Evolutionary conservation across 2,797 vertebrate species (phyloP).

Genomic region (Karalla daura): DNA sequence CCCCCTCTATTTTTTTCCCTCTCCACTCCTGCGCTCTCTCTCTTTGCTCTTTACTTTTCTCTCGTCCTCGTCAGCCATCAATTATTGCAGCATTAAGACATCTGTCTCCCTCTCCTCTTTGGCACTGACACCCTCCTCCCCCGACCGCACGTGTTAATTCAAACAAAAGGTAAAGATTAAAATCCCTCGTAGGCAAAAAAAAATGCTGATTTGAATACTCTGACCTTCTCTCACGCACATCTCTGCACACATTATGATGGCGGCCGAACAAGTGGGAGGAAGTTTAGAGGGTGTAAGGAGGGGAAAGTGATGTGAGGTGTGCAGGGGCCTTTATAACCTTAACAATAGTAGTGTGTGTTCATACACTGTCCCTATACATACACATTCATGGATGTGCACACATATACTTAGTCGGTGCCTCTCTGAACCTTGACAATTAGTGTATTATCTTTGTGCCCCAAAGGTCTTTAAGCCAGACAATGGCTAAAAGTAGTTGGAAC

Average conservation of each 20-base stretch:
- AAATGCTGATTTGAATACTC: constrained; percentile 55
- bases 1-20: not conserved
- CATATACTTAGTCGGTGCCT: constrained; percentile 38
- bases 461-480: constrained; percentile 56
- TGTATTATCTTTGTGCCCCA: constrained; percentile 53
- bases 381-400: constrained; percentile 23
- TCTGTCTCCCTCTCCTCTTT: not conserved
- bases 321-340: constrained; percentile 41
- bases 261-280: constrained; percentile 34
- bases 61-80: constrained; percentile 11
- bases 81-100: constrained; percentile 6
- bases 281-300: not conserved
- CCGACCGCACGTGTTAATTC: constrained; percentile 45
- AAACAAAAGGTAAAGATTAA: constrained; percentile 64
- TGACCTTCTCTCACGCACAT: constrained; percentile 57
- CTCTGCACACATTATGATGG: constrained; percentile 1
- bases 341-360: constrained; percentile 33
- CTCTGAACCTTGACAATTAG: constrained; percentile 54
- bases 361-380: constrained; percentile 21
- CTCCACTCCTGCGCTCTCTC: constrained; percentile 13
- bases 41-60: not conserved
- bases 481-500: constrained; percentile 55
- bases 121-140: not conserved
- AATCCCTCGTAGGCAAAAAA: constrained; percentile 27
- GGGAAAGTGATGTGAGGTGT: constrained; percentile 9